Percentiles rank a stretch among this genome's conserved stretches.
Conservation (phyloP, 2,797 vertebrate genomes). For the Hoplostethus atlanticus region DNA sequence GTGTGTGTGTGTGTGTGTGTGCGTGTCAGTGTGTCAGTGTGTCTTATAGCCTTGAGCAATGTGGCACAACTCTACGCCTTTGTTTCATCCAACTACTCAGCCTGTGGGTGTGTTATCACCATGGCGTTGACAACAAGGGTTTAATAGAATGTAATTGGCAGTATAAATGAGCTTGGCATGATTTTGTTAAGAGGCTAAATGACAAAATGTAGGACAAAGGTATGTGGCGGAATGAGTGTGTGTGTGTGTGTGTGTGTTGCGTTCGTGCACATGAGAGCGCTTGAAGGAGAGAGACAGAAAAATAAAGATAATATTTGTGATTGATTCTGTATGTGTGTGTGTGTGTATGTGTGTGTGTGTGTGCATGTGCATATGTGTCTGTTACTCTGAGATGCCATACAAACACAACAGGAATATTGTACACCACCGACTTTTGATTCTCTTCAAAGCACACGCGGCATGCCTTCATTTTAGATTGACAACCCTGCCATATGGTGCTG, state of each 20-base stretch:
- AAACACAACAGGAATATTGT: slow-evolving; percentile 25
- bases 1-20: slow-evolving; percentile 51
- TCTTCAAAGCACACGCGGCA: slow-evolving; percentile 44
- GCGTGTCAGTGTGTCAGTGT: slow-evolving; percentile 60
- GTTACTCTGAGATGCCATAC: slow-evolving; percentile 27
- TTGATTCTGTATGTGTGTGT: slow-evolving; percentile 1
- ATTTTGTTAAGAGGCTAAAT: slow-evolving; percentile 57
- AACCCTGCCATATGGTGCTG: slow-evolving; percentile 67
- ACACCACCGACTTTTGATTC: slow-evolving; percentile 43
- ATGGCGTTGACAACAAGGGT: slow-evolving; percentile 37
- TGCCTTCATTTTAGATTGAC: slow-evolving; percentile 62
- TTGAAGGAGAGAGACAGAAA: background rate
- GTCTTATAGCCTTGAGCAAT: slow-evolving; percentile 61
- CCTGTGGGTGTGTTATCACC: background rate
- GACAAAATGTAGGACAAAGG: slow-evolving; percentile 39
- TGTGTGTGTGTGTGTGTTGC: background rate
- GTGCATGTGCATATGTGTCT: background rate
- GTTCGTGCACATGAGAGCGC: background rate
- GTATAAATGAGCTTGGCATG: slow-evolving; percentile 55
- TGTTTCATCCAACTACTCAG: slow-evolving; percentile 40
- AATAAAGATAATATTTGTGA: slow-evolving; percentile 1
- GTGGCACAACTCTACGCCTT: slow-evolving; percentile 46
- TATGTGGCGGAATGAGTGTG: slow-evolving; percentile 25
- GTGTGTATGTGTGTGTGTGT: slow-evolving; percentile 1
- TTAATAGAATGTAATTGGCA: slow-evolving; percentile 57